A percentile compares a stretch with the other conserved stretches of the same genome.
These are phyloP conservation scores for Helogale parvula DNA, from an alignment of 2,113 vertebrate species.

Conservation along the genomic window DNA sequence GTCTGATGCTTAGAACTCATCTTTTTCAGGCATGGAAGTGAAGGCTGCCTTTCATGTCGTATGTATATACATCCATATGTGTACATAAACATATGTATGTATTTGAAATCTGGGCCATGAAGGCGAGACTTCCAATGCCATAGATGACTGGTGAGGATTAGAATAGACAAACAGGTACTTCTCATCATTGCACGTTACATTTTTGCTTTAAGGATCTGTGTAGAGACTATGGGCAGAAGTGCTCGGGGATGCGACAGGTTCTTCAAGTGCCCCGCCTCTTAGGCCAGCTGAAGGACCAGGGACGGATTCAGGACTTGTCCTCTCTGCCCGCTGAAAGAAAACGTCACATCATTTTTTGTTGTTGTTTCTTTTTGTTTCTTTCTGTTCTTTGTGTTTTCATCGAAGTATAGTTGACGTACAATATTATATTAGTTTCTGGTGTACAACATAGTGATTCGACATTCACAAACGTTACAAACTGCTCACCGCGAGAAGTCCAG, in stretches of 20 bases:
- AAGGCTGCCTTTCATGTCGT: background rate
- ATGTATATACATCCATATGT: background rate
- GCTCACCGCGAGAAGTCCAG: background rate
- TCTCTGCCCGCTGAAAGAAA: conserved; percentile 41
- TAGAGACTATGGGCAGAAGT: background rate
- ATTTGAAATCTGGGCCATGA: background rate
- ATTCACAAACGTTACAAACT: background rate
- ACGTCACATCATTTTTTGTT: conserved; percentile 7
- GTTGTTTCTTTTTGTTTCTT: background rate
- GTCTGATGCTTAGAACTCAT: background rate
- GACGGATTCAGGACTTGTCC: background rate
- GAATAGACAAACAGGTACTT: background rate
- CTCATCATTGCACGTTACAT: background rate
- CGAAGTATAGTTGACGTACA: background rate
- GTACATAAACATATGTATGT: background rate
- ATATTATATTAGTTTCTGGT: background rate
- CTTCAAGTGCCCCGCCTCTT: conserved; percentile 10
- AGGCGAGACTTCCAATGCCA: conserved; percentile 4
- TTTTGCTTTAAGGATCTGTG: background rate
- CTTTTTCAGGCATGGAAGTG: background rate
- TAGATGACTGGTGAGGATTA: background rate
- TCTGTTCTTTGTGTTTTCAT: background rate
- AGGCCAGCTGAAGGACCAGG: background rate
- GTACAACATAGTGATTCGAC: background rate
- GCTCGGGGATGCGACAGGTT: background rate